Evolutionary conservation across 2,888 invertebrate genomes (phyloP).

Genomic region (Chrysolina americana): DNA sequence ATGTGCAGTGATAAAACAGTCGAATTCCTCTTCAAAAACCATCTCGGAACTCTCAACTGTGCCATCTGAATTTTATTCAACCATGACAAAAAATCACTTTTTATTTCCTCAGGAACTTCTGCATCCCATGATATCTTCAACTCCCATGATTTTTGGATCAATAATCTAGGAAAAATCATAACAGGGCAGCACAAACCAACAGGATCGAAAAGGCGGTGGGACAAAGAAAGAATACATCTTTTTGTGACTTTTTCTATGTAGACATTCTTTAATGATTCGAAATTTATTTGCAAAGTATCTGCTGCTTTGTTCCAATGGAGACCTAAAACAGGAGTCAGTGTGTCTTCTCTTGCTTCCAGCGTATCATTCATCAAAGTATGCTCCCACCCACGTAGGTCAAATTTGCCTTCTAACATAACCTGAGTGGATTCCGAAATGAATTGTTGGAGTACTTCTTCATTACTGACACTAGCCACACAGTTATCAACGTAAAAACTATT

Average conservation of each 20-base stretch:
- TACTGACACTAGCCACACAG: neutral
- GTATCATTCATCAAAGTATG: neutral
- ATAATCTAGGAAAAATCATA: neutral
- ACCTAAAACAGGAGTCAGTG: neutral
- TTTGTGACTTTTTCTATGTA: neutral
- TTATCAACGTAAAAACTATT: too few relatives aligned
- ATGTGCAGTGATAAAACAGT: neutral
- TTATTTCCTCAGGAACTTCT: neutral
- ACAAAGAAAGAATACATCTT: neutral
- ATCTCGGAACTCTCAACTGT: neutral
- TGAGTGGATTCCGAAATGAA: too few relatives aligned
- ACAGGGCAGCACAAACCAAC: neutral
- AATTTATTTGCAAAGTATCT: conserved; percentile 7
- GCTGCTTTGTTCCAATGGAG: neutral
- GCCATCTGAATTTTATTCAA: neutral
- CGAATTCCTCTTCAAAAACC: neutral
- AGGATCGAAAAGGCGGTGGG: conserved; percentile 1
- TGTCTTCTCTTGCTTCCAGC: too few relatives aligned
- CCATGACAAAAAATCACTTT: neutral
- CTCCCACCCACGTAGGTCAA: conserved; percentile 14
- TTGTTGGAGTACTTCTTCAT: neutral
- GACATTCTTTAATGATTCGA: neutral
- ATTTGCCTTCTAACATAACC: neutral
- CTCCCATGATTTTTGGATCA: neutral
- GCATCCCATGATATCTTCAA: neutral